phyloP scores from a whole-genome alignment of 1,140 invertebrate species.

The Papilio xuthus region DNA sequence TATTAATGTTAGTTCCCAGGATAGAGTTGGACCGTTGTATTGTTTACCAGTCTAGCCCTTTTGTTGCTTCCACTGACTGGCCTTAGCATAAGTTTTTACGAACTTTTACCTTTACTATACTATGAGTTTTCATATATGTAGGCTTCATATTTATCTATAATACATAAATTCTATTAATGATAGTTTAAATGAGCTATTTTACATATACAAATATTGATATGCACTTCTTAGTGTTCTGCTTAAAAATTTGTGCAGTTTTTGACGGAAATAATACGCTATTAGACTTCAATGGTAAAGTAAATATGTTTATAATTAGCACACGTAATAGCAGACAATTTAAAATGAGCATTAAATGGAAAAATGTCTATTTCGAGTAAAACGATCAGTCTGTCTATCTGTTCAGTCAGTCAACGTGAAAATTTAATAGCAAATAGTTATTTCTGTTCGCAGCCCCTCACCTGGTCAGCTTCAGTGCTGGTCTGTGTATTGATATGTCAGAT shows the following conservation, averaged over 20 bases:
- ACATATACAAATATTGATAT: background rate
- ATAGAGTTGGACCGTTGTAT: background rate
- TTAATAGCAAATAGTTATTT: conserved; percentile 46
- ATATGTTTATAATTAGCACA: background rate
- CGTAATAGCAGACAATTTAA: no score
- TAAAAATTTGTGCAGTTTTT: background rate
- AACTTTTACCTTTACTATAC: background rate
- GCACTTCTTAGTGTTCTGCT: no score
- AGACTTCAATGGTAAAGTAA: background rate
- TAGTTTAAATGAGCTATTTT: background rate
- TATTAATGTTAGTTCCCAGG: background rate
- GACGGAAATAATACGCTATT: background rate
- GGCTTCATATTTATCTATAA: background rate
- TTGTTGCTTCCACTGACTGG: background rate
- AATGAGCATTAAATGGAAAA: conserved; percentile 21
- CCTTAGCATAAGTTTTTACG: background rate
- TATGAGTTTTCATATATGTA: background rate
- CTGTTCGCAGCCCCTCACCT: conserved; percentile 7
- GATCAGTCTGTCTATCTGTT: conserved; percentile 35
- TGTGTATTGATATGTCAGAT: background rate
- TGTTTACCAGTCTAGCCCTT: background rate
- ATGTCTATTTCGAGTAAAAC: conserved; percentile 32
- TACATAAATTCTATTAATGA: background rate
- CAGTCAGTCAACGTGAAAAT: conserved; percentile 41
- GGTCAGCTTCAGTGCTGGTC: background rate